Evolutionary conservation across 1,140 invertebrate species (phyloP).

Genomic region (Coenobita brevimanus): DNA sequence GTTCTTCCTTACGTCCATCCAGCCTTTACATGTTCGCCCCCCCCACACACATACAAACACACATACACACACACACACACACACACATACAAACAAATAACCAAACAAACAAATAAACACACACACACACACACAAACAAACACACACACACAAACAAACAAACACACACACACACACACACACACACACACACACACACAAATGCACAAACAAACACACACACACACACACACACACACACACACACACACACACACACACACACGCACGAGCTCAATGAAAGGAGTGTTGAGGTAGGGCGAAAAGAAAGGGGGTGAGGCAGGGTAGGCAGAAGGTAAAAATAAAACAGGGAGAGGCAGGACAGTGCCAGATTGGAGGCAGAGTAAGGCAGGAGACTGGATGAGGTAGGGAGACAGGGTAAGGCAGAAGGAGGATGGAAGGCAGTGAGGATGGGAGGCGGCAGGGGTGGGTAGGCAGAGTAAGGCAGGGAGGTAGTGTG

Average conservation of each 20-base stretch:
- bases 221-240: constrained; percentile 30
- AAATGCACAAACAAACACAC: no score
- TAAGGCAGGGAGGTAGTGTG: neutral
- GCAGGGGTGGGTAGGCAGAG: neutral
- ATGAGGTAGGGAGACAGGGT: neutral
- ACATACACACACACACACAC: no score
- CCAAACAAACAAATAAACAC: no score
- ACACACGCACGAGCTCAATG: neutral
- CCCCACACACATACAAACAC: no score
- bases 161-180: no score
- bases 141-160: no score
- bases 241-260: constrained; percentile 15
- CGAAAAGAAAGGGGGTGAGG: neutral
- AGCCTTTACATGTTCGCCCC: neutral
- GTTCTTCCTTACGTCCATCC: neutral
- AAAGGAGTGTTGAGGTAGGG: neutral
- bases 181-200: no score
- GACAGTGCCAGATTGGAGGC: no score
- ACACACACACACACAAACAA: no score
- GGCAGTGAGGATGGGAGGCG: neutral
- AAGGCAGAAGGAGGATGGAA: neutral
- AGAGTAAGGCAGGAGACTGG: no score
- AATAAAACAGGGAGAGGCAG: no score
- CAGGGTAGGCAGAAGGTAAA: neutral
- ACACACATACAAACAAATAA: no score